phyloP scores from a whole-genome alignment of 2,888 invertebrate genomes.

The Phyllotreta striolata region DNA sequence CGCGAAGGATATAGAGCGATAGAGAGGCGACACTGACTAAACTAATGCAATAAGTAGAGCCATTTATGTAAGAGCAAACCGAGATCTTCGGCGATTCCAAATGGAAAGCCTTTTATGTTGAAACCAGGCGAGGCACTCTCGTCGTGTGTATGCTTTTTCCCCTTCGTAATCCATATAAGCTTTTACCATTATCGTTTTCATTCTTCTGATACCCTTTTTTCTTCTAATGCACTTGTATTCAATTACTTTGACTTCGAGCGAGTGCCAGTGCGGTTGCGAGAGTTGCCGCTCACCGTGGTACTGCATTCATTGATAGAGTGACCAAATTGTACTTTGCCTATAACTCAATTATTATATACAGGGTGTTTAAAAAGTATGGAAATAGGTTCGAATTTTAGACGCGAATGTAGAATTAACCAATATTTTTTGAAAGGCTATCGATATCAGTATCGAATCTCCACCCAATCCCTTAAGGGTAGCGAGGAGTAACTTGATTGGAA shows the following conservation, averaged over 20 bases:
- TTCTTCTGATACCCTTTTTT: constrained; percentile 42
- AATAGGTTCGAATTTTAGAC: too few species aligned
- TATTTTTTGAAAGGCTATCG: too few species aligned
- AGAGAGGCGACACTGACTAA: constrained; percentile 50
- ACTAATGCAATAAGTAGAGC: constrained; percentile 55
- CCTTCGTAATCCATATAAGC: constrained; percentile 45
- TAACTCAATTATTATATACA: neutral
- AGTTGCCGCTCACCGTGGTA: neutral
- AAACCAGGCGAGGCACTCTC: constrained; percentile 45
- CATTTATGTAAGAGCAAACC: constrained; percentile 56
- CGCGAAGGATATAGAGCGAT: constrained; percentile 22
- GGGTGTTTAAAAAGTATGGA: too few species aligned
- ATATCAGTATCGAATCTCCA: too few species aligned
- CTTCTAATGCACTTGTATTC: constrained; percentile 43
- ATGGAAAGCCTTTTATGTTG: constrained; percentile 55
- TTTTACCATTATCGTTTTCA: constrained; percentile 46
- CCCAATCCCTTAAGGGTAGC: too few species aligned
- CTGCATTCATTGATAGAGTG: neutral
- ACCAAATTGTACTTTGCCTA: neutral
- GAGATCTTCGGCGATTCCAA: constrained; percentile 53
- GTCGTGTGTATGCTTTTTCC: constrained; percentile 45
- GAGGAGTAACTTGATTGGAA: too few species aligned
- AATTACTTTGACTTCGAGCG: constrained; percentile 34
- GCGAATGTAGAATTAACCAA: too few species aligned
- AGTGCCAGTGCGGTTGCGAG: constrained; percentile 18